These are phyloP conservation scores for Scolanthus callimorphus DNA, from an alignment of 92 coral and sea anemone genomes.

Conservation along the genomic window DNA sequence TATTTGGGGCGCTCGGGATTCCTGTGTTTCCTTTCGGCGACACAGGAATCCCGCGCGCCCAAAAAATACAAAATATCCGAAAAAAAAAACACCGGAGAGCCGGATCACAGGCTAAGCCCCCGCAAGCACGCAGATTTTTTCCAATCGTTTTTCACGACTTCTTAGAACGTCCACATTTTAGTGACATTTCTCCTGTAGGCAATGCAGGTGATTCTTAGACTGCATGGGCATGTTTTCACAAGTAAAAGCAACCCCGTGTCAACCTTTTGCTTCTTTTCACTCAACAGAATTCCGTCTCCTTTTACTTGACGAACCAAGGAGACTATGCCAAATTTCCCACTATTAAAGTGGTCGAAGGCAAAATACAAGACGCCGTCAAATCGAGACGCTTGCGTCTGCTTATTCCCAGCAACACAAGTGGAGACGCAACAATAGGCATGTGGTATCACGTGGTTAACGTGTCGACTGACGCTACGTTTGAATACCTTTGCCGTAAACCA, in stretches of 20 bases:
- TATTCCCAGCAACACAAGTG: neutral
- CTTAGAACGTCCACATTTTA: too few relatives aligned
- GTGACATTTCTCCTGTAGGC: too few relatives aligned
- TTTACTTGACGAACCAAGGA: neutral
- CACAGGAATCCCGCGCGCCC: too few relatives aligned
- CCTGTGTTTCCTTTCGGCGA: too few relatives aligned
- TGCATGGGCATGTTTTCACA: neutral
- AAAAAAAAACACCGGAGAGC: too few relatives aligned
- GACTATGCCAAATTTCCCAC: neutral
- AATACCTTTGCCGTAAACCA: conserved; percentile 1
- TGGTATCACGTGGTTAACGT: neutral
- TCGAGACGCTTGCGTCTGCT: neutral
- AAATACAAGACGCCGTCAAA: neutral
- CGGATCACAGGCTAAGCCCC: too few relatives aligned
- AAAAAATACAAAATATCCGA: too few relatives aligned
- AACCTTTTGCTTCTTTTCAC: neutral
- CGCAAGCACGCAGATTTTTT: too few relatives aligned
- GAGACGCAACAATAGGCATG: neutral
- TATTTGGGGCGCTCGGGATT: too few relatives aligned
- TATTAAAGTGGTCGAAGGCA: neutral
- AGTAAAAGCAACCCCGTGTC: neutral
- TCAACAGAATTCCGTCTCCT: neutral
- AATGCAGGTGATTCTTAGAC: too few relatives aligned
- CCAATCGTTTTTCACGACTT: too few relatives aligned
- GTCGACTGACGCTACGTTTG: conserved; percentile 1